Evolutionary conservation across 2,113 vertebrate species (phyloP).

Genomic region (Poicephalus gulielmi): DNA sequence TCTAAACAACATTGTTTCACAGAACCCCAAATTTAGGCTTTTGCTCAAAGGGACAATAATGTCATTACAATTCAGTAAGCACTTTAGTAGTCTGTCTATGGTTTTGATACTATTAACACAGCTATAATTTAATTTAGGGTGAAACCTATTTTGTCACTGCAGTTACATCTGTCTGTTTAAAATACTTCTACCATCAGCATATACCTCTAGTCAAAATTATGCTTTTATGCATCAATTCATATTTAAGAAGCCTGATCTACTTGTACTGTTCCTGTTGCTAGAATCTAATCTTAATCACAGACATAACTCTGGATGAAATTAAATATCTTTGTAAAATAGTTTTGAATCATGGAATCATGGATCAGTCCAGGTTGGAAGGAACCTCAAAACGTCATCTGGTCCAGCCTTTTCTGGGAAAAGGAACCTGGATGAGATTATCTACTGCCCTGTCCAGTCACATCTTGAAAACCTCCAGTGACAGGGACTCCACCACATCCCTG

Average conservation of each 20-base stretch:
- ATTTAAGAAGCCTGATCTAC: neutral
- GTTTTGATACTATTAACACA: neutral
- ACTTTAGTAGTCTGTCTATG: neutral
- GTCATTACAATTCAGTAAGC: neutral
- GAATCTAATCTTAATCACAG: neutral
- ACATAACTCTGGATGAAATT: neutral
- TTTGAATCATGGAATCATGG: neutral
- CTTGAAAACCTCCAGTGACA: neutral
- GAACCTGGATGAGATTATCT: neutral
- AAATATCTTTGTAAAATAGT: neutral
- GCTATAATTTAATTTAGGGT: neutral
- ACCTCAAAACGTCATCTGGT: neutral
- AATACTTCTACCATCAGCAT: neutral
- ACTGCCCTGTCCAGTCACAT: neutral
- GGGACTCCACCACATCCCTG: neutral
- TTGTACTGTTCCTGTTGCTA: neutral
- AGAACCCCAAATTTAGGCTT: neutral
- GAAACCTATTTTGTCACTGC: neutral
- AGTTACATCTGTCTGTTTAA: neutral
- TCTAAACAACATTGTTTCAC: neutral
- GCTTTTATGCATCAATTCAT: neutral
- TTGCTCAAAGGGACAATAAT: neutral
- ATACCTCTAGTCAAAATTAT: neutral
- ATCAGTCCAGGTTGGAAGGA: neutral
- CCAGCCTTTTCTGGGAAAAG: neutral